Evolutionary conservation across 2,113 vertebrate genomes (phyloP).

Genomic region (Dromiciops gliroides): DNA sequence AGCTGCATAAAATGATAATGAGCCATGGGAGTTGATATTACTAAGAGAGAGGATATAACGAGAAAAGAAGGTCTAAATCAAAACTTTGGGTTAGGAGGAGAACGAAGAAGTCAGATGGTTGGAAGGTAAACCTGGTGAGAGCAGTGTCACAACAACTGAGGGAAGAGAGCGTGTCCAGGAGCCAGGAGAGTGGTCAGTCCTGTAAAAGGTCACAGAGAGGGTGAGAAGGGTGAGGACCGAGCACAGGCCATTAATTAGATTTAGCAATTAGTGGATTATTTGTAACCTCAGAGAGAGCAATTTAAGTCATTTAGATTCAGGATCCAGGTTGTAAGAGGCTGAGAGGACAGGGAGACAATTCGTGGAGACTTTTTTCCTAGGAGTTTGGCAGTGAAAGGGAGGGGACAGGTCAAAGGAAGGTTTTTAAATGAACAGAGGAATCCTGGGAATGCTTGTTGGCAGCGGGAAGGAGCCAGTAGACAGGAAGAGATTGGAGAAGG

Average conservation of each 20-base stretch:
- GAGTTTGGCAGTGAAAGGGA: not conserved
- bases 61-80: not conserved
- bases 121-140: not conserved
- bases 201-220: not conserved
- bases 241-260: not conserved
- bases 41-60: not conserved
- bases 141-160: not conserved
- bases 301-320: not conserved
- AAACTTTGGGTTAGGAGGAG: not conserved
- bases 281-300: not conserved
- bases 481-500: not conserved
- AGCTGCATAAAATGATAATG: no score
- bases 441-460: no score
- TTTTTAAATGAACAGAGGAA: no score
- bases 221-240: not conserved
- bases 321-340: not conserved
- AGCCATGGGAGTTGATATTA: no score
- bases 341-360: not conserved
- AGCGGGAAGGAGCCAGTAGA: no score
- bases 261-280: not conserved
- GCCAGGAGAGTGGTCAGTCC: not conserved
- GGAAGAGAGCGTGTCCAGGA: no score
- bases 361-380: not conserved
- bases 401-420: no score
- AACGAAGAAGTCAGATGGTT: not conserved